These are phyloP conservation scores for Pipistrellus pygmaeus DNA, from an alignment of 2,797 vertebrate species.

Conservation along the genomic window DNA sequence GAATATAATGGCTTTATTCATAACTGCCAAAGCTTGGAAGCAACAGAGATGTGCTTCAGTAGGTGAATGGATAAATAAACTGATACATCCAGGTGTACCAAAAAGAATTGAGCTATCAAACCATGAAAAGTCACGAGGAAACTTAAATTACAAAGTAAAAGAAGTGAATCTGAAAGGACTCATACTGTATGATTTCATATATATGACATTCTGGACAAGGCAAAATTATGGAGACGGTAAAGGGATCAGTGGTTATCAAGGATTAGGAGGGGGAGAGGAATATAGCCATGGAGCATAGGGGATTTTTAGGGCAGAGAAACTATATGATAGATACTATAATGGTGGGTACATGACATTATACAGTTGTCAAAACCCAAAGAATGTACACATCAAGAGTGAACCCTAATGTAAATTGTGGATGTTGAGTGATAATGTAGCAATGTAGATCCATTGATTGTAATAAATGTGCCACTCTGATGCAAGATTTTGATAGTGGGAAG, in stretches of 20 bases:
- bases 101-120: neutral
- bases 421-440: neutral
- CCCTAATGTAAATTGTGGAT: neutral
- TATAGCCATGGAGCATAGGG: neutral
- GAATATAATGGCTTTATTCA: neutral
- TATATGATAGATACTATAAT: neutral
- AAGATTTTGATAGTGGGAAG: neutral
- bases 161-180: neutral
- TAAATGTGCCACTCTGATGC: neutral
- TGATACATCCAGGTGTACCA: neutral
- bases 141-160: neutral
- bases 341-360: neutral
- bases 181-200: neutral
- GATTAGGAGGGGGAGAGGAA: neutral
- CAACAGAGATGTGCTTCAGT: neutral
- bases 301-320: neutral
- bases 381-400: neutral
- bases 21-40: constrained; percentile 24
- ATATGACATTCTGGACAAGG: neutral
- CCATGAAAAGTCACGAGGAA: neutral
- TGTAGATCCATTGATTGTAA: neutral
- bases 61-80: neutral
- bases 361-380: neutral
- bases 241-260: neutral
- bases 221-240: neutral